Conservation (phyloP, 2,797 vertebrate species). For the Taenioides sp. region DNA sequence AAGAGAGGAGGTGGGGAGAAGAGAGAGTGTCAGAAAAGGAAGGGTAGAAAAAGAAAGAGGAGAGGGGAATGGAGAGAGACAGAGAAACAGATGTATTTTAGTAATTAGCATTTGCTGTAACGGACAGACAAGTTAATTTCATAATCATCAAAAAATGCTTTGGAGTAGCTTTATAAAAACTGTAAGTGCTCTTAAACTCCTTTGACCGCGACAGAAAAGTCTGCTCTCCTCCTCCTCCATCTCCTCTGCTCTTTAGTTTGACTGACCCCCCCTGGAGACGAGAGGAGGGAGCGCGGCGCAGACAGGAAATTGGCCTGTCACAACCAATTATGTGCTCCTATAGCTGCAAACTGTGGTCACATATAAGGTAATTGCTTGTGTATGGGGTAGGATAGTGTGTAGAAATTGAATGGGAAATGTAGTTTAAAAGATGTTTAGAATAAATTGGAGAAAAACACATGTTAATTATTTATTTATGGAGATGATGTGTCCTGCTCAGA, state of each 20-base stretch:
- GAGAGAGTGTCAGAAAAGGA: neutral
- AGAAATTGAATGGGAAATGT: neutral
- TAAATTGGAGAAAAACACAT: neutral
- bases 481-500: too few species aligned
- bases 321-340: slow-evolving; percentile 34
- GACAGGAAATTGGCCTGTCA: slow-evolving; percentile 47
- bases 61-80: neutral
- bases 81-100: neutral
- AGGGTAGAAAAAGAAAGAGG: neutral
- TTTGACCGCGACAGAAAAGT: neutral
- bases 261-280: slow-evolving; percentile 34
- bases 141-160: too few species aligned
- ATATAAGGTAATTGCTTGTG: neutral
- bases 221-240: slow-evolving; percentile 12
- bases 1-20: too few species aligned
- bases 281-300: slow-evolving; percentile 24
- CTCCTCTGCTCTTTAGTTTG: slow-evolving; percentile 28
- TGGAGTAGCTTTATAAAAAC: too few species aligned
- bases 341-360: slow-evolving; percentile 15
- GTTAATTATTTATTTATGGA: too few species aligned
- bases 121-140: too few species aligned
- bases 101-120: too few species aligned
- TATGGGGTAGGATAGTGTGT: neutral
- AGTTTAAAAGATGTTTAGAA: neutral
- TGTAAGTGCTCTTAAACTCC: slow-evolving; percentile 8